Evolutionary conservation across 2,113 vertebrate genomes (phyloP).

Genomic region (Varanus salvator): DNA sequence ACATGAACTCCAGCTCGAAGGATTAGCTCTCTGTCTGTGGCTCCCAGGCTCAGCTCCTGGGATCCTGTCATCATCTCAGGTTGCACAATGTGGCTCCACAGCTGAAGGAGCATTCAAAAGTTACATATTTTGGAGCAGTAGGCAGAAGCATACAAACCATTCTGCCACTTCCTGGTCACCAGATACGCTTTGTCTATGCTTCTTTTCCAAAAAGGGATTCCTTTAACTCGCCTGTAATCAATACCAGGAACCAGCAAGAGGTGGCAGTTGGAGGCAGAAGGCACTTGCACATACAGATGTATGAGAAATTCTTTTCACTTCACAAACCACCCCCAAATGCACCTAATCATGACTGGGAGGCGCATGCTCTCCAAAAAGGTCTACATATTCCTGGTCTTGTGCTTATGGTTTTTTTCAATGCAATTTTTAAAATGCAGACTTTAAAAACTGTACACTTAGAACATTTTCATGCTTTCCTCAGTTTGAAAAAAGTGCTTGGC

Average conservation of each 20-base stretch:
- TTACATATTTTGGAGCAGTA: not conserved
- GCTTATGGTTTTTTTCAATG: no score
- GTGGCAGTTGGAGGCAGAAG: not conserved
- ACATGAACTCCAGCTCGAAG: no score
- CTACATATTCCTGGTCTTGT: no score
- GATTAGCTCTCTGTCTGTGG: not conserved
- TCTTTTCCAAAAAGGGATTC: not conserved
- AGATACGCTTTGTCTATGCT: not conserved
- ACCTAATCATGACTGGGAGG: no score
- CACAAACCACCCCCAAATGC: no score
- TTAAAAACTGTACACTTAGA: no score
- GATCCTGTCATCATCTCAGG: not conserved
- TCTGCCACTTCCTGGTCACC: not conserved
- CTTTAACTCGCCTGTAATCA: not conserved
- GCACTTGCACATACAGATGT: not conserved
- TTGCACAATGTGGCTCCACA: not conserved
- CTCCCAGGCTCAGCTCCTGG: not conserved
- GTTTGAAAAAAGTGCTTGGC: no score
- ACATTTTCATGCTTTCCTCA: no score
- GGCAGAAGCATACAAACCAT: not conserved
- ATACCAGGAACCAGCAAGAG: not conserved
- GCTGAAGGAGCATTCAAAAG: not conserved
- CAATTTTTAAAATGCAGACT: no score
- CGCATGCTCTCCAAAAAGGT: no score
- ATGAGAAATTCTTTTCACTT: no score